Base-by-base conservation (phyloP, 2,888 invertebrate genomes). In the Xylophagus ater region DNA sequence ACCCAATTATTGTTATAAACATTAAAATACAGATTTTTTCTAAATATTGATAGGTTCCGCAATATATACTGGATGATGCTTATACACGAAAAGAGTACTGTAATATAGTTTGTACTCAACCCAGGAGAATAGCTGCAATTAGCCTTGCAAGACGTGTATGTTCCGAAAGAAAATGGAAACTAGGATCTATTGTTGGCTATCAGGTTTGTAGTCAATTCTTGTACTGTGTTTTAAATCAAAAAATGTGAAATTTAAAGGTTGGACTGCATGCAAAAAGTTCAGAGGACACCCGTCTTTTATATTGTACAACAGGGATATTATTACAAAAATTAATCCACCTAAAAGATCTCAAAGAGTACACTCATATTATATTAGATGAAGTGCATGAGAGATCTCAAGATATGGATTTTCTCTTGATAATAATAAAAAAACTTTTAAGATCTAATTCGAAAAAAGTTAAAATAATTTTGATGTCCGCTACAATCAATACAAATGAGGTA, bases 381-480 rank as follows among this genome's bases (percentile, higher is more conserved):
- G 85, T 94, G 1, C 92, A 96, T 53, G 96, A 96, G 62, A 71
- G 96, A 25, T 85, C 86, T 50, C 81, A 87, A 57, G 86, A 93
- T 18, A 86, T 90, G 73, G 96, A 96, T 57, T 90, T 96, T 57
- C 66, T 88, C 2, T 60, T 96, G 15, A 68, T 94, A 9, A 67
- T 96, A 8, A 78, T 93, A 0, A 76, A 84, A 45, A 84, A 81
- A 51, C 70, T 92, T 31, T 64, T 89, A 19, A 66, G 53, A 10
- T 66, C 77, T 0, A 78, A 77, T 55, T 79, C 80, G 0, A 63
- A 68, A 1, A 62, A 69, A 42, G 76, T 78, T 0, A 83, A 80
- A 65, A 69, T 86, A 1, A 72, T 96, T 35, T 68, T 96, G 3
- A 96, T 96, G 94, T 94, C 93, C 0, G 96, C 96, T 0, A 94